These are phyloP conservation scores for mouse (Mus musculus) DNA, from an alignment of 2,113 vertebrate genomes.

Conservation along the genomic window GRCm39 chr16:83970001-83970500, in stretches of 20 bases:
- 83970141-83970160: neutral
- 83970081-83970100: neutral
- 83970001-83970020: neutral
- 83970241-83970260: neutral
- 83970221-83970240: neutral
- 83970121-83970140: neutral
- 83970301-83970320: neutral
- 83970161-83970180: neutral
- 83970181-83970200: neutral
- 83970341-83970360: neutral
- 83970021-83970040: neutral
- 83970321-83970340: neutral
- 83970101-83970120: neutral
- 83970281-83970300: neutral
- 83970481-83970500: neutral
- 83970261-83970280: neutral
- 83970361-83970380: neutral
- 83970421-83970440: neutral
- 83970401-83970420: neutral
- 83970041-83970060: neutral
- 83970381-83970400: neutral
- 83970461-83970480: neutral
- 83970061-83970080: neutral
- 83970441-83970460: neutral
- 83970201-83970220: neutral